These are phyloP conservation scores for Oryzias dopingdopingensis DNA, from an alignment of 2,797 vertebrate genomes.

Conservation along the genomic window DNA sequence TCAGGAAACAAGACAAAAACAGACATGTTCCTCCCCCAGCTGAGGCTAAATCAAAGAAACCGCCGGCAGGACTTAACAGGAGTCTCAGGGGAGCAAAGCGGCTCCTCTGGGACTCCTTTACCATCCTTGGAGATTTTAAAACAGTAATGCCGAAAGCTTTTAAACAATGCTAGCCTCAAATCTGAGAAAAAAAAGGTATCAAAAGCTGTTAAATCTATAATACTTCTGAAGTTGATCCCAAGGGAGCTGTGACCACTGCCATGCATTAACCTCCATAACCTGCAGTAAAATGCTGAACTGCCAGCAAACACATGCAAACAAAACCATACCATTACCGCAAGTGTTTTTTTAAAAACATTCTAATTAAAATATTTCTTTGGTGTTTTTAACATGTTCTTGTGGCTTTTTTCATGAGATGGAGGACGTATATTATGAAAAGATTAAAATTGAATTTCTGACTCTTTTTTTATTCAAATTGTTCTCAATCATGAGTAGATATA, in stretches of 20 bases:
- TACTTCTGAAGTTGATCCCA: slow-evolving; percentile 13
- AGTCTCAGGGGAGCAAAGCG: slow-evolving; percentile 21
- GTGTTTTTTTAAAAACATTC: neutral
- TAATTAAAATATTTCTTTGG: too few relatives aligned
- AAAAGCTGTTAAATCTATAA: slow-evolving; percentile 25
- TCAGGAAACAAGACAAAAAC: too few relatives aligned
- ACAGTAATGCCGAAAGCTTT: slow-evolving; percentile 13
- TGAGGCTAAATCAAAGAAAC: slow-evolving; percentile 13
- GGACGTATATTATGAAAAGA: too few relatives aligned
- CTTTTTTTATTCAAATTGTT: too few relatives aligned
- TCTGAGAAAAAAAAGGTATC: slow-evolving; percentile 3
- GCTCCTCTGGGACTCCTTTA: slow-evolving; percentile 17
- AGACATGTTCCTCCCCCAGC: neutral
- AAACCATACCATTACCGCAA: slow-evolving; percentile 4
- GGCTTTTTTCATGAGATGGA: too few relatives aligned
- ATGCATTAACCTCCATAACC: slow-evolving; percentile 5
- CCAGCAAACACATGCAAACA: slow-evolving; percentile 10
- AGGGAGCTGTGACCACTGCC: slow-evolving; percentile 14
- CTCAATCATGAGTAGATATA: too few relatives aligned
- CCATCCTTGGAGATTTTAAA: slow-evolving; percentile 12
- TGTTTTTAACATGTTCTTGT: too few relatives aligned
- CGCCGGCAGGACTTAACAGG: slow-evolving; percentile 14
- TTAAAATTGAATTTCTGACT: too few relatives aligned
- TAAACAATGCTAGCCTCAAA: slow-evolving; percentile 7
- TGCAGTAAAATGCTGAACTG: slow-evolving; percentile 14